Evolutionary conservation across 2,797 vertebrate genomes (phyloP).

Genomic region (Huso huso): DNA sequence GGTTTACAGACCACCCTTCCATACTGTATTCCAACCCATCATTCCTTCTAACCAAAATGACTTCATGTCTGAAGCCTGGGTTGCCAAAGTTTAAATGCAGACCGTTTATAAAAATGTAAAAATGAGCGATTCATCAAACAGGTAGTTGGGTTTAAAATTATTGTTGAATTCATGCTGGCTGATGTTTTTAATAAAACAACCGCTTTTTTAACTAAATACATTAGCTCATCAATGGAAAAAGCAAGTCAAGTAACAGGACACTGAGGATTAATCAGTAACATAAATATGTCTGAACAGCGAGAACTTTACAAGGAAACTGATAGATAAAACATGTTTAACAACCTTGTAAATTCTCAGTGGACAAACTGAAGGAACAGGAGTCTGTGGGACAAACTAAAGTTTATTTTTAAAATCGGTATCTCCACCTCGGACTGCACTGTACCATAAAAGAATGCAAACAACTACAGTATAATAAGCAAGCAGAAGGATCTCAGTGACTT

Average conservation of each 20-base stretch:
- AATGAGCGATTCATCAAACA: too few species aligned
- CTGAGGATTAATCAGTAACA: neutral
- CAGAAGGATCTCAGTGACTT: too few species aligned
- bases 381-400: too few species aligned
- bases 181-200: neutral
- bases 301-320: too few species aligned
- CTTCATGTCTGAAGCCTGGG: neutral
- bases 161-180: neutral
- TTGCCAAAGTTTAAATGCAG: neutral
- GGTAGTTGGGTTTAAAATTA: too few species aligned
- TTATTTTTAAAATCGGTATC: too few species aligned
- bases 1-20: too few species aligned
- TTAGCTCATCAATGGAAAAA: constrained; percentile 5
- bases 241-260: neutral
- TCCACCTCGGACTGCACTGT: too few species aligned
- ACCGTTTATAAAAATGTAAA: too few species aligned
- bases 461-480: too few species aligned
- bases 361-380: neutral
- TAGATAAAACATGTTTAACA: neutral
- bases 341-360: neutral
- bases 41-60: neutral
- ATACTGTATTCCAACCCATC: too few species aligned
- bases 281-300: neutral
- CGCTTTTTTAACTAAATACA: neutral
- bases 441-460: too few species aligned